Percentiles rank a stretch among this genome's conserved stretches.
These are phyloP conservation scores for Hesperia comma DNA, from an alignment of 2,888 invertebrate species.

Conservation along the genomic window DNA sequence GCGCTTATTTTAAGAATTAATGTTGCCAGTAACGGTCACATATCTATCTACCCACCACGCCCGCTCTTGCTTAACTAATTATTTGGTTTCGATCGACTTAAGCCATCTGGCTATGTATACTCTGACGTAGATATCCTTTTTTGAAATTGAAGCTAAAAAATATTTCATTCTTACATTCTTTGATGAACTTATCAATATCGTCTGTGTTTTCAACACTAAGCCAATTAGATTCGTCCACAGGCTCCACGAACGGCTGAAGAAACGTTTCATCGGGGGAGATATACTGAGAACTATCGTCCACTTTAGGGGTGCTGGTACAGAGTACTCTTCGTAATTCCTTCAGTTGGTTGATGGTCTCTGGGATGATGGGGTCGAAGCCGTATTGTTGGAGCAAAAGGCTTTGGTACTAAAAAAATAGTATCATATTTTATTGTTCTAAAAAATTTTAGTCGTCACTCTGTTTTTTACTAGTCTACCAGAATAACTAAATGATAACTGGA, in stretches of 20 bases:
- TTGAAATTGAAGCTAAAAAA: too few species aligned
- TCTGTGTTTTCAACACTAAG: conserved; percentile 56
- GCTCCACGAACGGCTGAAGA: conserved; percentile 39
- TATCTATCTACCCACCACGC: too few species aligned
- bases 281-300: conserved; percentile 55
- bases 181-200: conserved; percentile 53
- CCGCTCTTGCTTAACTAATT: too few species aligned
- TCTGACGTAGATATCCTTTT: too few species aligned
- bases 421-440: too few species aligned
- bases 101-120: too few species aligned
- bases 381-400: conserved; percentile 50
- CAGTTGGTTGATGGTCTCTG: conserved; percentile 49
- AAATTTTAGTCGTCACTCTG: too few species aligned
- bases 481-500: too few species aligned
- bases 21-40: too few species aligned
- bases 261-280: conserved; percentile 32
- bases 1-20: too few species aligned
- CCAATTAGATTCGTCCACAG: conserved; percentile 53
- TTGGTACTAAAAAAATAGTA: conserved; percentile 49
- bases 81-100: too few species aligned
- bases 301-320: conserved; percentile 43
- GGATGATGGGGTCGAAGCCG: conserved; percentile 48
- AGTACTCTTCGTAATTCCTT: conserved; percentile 50
- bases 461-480: too few species aligned
- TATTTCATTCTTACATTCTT: conserved; percentile 31